Conservation (phyloP, 1,140 invertebrate species). For the Drosophila lacertosa region DNA sequence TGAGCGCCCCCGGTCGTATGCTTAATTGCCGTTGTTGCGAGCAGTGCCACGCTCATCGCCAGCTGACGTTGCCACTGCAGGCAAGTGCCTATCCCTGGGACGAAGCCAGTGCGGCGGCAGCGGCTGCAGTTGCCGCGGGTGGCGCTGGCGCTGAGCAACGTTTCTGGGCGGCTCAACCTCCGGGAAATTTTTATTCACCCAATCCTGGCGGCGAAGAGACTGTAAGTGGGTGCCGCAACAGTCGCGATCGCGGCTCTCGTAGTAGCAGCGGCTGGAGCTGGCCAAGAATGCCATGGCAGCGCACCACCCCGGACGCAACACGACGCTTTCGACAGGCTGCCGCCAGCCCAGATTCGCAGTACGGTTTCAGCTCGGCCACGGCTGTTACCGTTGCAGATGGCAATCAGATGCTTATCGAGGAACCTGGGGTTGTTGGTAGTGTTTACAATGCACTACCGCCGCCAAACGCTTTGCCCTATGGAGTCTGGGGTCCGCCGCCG, state of each 20-base stretch:
- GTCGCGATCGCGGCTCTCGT: constrained; percentile 72
- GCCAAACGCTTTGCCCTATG: constrained; percentile 77
- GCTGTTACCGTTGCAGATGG: constrained; percentile 52
- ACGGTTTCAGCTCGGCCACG: constrained; percentile 86
- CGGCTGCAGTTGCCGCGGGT: constrained; percentile 51
- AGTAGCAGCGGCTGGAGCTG: constrained; percentile 87
- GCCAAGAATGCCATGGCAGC: constrained; percentile 85
- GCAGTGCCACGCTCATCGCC: constrained; percentile 82
- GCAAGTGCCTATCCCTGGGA: constrained; percentile 76
- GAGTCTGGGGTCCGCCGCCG: constrained; percentile 90
- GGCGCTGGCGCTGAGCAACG: constrained; percentile 60
- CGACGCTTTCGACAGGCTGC: constrained; percentile 76
- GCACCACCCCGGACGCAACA: constrained; percentile 74
- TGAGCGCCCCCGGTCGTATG: constrained; percentile 58
- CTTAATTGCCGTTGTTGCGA: constrained; percentile 81
- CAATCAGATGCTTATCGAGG: constrained; percentile 69
- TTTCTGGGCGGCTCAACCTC: constrained; percentile 69
- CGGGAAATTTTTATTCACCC: constrained; percentile 91
- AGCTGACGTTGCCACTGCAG: constrained; percentile 65
- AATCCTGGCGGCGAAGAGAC: constrained; percentile 88
- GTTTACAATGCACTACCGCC: constrained; percentile 59
- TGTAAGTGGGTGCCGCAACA: constrained; percentile 23
- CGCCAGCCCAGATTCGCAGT: constrained; percentile 87
- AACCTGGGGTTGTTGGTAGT: constrained; percentile 28
- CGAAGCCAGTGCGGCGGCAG: constrained; percentile 66